These are phyloP conservation scores for Sebastes minor DNA, from an alignment of 2,797 vertebrate genomes.

Conservation along the genomic window DNA sequence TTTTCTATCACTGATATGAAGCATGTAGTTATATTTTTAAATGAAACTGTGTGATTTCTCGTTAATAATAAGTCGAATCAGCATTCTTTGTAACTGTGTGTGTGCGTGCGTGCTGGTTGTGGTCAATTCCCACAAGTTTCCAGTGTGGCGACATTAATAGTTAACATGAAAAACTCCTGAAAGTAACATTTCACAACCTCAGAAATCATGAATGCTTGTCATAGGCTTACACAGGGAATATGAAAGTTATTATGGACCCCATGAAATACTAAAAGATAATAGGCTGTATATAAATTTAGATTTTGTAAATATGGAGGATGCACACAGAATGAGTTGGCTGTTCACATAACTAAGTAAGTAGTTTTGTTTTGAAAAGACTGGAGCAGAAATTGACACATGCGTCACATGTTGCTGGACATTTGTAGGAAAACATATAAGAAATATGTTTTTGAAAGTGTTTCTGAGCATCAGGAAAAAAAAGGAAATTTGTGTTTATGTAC, in stretches of 20 bases:
- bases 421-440: no score
- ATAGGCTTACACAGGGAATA: background rate
- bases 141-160: background rate
- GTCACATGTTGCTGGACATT: no score
- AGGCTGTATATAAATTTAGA: background rate
- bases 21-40: background rate
- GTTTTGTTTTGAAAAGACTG: no score
- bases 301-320: background rate
- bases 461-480: no score
- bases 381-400: no score
- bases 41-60: background rate
- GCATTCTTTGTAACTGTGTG: background rate
- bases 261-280: background rate
- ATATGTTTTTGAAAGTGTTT: no score
- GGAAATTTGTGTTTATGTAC: no score
- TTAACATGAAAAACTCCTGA: background rate
- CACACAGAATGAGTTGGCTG: background rate
- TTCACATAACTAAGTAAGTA: background rate
- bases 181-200: constrained; percentile 15
- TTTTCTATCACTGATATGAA: background rate
- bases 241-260: background rate
- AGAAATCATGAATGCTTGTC: background rate
- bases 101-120: background rate
- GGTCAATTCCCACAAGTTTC: background rate
- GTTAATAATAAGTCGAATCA: background rate